Base-by-base conservation (phyloP, 2,888 invertebrate species). In the Himalopsyche kuldschensis region DNA sequence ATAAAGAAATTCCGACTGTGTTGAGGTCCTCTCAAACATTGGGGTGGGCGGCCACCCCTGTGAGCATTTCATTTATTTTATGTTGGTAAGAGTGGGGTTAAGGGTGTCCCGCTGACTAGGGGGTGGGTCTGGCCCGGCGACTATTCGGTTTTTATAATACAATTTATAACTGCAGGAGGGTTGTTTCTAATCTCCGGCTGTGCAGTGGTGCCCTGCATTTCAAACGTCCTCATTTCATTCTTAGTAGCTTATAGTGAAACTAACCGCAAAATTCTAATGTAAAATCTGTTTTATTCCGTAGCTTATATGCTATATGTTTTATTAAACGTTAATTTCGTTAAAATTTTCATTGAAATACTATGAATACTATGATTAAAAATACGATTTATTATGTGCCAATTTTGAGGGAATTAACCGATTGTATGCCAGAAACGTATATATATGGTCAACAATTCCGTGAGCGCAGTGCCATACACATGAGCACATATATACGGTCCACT, bases 61-160 rank as follows among this genome's bases (percentile, higher is more conserved):
- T 47, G 80, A 85, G 81, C 84, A 80, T 84, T 86, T 86, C 86
- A 86, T 86, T 86, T 86, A 85, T 86, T 86, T 86, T 84, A 84
- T 84, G 85, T 81, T 77, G 82, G 84, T 55, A 27, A 27, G 69
- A 27, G 69, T 27, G 30, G 69, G 69, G 69, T 69, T 27, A 27
- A 30, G 69, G 69, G 69, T 69, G 76, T 55, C 48, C 69, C 82
- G 81, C 76, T 79, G 85, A 84, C 82, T 81, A 27, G 80, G 81
- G 82, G 82, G 81, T 82, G 80, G 84, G 82, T 82, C 81, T 84
- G 80, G 84, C 81, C 80, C 82, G 78, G 77, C 84, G 84, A 85
- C 84, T 84, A 81, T 86, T 85, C 81, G 85, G 84, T 86, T 86
- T 86, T 85, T 86, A 86, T 86, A 86, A 86, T 86, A 84, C 86